Evolutionary conservation across 2,888 invertebrate genomes (phyloP), one percentile per base, ranked within the genome.

Genomic region (Venusia cambrica): DNA sequence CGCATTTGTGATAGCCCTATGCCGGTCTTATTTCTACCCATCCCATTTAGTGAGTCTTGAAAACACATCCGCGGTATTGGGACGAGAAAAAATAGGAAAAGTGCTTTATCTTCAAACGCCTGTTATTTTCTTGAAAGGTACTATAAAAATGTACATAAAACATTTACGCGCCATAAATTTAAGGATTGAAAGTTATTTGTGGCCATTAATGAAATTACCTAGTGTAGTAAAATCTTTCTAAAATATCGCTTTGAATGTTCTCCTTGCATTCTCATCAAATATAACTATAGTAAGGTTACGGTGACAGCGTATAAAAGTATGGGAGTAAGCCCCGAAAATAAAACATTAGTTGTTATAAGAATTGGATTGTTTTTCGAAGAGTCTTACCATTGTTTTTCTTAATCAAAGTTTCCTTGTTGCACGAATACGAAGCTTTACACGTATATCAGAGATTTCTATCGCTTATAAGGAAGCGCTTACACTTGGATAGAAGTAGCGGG

Each of bases 101-200:
- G 52, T 61, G 66, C 70, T 79, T 79, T 80, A 75, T 83, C 73
- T 80, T 72, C 62, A 64, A 73, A 62, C 59, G 71, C 62, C 69
- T 68, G 75, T 76, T 77, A 80, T 80, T 83, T 79, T 71, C 74
- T 74, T 75, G 66, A 79, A 77, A 80, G 77, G 72, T 67, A 69
- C 72, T 68, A 72, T 76, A 73, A 76, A 73, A 77, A 66, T 70
- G 67, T 70, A 69, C 69, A 72, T 72, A 69, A 72, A 72, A 71
- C 70, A 63, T 79, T 77, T 73, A 74, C 71, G 73, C 70, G 56
- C 66, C 71, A 74, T 76, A 73, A 73, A 74, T 75, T 76, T 69
- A 65, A 67, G 69, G 73, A 74, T 76, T 70, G 63, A 66, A 68
- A 63, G 66, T 62, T 65, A 67, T 67, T 71, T 75, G 69, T 66